A percentile compares a stretch with the other conserved stretches of the same genome.
These are phyloP conservation scores for Otocyon megalotis DNA, from an alignment of 2,113 vertebrate species.

Conservation along the genomic window DNA sequence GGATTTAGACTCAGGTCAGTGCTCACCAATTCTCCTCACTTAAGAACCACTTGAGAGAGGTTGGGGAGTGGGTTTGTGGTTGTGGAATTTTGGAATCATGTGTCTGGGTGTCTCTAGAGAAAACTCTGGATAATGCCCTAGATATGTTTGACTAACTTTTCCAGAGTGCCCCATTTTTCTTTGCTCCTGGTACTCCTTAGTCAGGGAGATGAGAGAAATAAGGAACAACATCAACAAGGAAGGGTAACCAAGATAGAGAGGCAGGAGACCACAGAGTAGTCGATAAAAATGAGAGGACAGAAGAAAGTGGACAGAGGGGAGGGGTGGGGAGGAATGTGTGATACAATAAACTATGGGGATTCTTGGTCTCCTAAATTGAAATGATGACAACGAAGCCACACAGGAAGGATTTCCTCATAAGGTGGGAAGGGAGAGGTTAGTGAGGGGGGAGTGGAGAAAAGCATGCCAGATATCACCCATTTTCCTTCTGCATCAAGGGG, in stretches of 20 bases:
- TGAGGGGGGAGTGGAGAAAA: not conserved
- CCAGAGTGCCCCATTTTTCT: not conserved
- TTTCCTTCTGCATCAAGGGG: not conserved
- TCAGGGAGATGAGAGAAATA: not conserved
- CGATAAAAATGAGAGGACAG: not conserved
- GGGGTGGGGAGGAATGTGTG: not conserved
- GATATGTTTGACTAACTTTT: not conserved
- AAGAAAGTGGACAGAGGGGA: not conserved
- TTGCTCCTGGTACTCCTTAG: not conserved
- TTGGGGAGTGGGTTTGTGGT: not conserved
- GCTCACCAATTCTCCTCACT: not conserved
- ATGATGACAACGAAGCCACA: not conserved
- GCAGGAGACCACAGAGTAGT: not conserved
- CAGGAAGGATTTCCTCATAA: not conserved
- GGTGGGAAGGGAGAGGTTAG: not conserved
- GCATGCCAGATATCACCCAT: not conserved
- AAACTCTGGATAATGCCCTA: not conserved
- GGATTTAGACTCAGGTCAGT: not conserved
- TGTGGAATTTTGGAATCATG: not conserved
- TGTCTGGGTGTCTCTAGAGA: not conserved
- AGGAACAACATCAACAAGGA: not conserved
- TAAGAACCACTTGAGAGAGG: not conserved
- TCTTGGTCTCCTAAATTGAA: not conserved
- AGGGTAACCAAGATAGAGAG: not conserved
- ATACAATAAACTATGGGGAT: not conserved